phyloP scores from a whole-genome alignment of 1,140 invertebrate species.

The Apis mellifera region DNA sequence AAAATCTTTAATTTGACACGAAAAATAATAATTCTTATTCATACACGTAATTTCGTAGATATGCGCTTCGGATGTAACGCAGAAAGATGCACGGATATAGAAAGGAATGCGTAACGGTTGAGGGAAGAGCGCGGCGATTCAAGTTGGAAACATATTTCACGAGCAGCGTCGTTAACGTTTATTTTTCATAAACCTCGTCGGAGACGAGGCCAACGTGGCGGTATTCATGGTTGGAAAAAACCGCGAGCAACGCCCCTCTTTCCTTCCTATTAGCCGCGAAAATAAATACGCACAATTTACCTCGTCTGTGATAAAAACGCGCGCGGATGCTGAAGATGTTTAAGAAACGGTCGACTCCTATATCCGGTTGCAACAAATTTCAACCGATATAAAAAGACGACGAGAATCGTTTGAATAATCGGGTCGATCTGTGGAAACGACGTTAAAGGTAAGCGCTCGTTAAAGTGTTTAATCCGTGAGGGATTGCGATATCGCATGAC shows the following conservation, averaged over 20 bases:
- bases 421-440: not conserved
- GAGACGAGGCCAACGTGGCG: slow-evolving; percentile 1
- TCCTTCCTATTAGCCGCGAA: not conserved
- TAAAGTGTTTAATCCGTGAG: slow-evolving; percentile 4
- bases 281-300: not conserved
- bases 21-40: too few relatives aligned
- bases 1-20: too few relatives aligned
- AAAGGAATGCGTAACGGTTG: not conserved
- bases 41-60: too few relatives aligned
- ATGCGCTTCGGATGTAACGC: not conserved
- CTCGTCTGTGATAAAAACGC: not conserved
- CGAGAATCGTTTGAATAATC: not conserved
- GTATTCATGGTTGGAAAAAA: not conserved
- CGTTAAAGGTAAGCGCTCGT: not conserved
- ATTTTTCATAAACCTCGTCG: slow-evolving; percentile 40
- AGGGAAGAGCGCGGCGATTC: slow-evolving; percentile 30
- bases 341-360: not conserved
- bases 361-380: not conserved
- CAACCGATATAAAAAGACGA: not conserved
- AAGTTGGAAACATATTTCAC: slow-evolving; percentile 39
- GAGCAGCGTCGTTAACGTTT: slow-evolving; percentile 29
- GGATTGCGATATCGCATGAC: slow-evolving; percentile 39
- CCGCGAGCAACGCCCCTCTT: not conserved
- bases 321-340: not conserved
- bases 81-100: not conserved